Conservation (phyloP, 2,797 vertebrate genomes). For the Sebastes dallii region DNA sequence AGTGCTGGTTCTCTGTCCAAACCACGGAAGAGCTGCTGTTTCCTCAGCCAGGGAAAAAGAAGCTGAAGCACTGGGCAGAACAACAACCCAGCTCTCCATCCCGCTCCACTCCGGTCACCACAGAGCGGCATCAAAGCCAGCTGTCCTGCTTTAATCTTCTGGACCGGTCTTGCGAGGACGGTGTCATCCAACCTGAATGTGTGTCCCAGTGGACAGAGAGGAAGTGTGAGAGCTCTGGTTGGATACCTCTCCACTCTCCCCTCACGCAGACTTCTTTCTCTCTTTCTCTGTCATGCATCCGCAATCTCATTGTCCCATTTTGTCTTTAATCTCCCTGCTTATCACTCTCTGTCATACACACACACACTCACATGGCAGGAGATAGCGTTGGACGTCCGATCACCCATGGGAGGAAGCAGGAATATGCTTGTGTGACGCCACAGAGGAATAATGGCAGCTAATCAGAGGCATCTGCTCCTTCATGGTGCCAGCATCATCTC, state of each 20-base stretch:
- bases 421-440: slow-evolving; percentile 63
- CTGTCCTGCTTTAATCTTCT: slow-evolving; percentile 59
- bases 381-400: slow-evolving; percentile 23
- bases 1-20: slow-evolving; percentile 6
- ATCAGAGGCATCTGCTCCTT: slow-evolving; percentile 72
- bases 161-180: slow-evolving; percentile 25
- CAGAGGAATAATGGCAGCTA: slow-evolving; percentile 65
- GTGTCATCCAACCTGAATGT: slow-evolving; percentile 28
- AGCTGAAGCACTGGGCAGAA: slow-evolving; percentile 38
- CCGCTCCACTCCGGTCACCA: slow-evolving; percentile 11
- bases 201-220: slow-evolving; percentile 12
- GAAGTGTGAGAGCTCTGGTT: not conserved
- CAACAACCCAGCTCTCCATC: slow-evolving; percentile 39
- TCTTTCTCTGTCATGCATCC: slow-evolving; percentile 16
- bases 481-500: slow-evolving; percentile 49
- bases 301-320: slow-evolving; percentile 33
- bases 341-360: slow-evolving; percentile 14
- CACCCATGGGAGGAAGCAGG: slow-evolving; percentile 46
- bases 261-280: not conserved
- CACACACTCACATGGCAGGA: slow-evolving; percentile 36
- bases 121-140: slow-evolving; percentile 52
- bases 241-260: not conserved
- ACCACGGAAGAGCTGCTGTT: slow-evolving; percentile 14
- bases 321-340: slow-evolving; percentile 47
- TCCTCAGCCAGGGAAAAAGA: slow-evolving; percentile 31